These are phyloP conservation scores for Stomorhina lunata DNA, from an alignment of 2,888 invertebrate species.

Conservation along the genomic window DNA sequence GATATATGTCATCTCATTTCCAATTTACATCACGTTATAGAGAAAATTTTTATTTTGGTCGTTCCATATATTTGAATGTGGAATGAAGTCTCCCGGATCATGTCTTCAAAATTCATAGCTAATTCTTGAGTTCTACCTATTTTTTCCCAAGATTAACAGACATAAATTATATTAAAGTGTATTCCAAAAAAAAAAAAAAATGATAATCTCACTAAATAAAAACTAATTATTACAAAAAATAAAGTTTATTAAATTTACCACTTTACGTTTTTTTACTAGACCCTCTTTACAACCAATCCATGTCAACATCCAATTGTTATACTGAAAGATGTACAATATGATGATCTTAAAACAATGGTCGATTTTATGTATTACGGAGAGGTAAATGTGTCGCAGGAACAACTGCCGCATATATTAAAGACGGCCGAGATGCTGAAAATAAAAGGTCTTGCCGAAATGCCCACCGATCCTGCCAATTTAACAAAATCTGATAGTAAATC, in stretches of 20 bases:
- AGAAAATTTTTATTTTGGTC: too few relatives aligned
- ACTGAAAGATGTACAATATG: conserved; percentile 92
- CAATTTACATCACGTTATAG: too few relatives aligned
- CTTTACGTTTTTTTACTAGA: conserved; percentile 83
- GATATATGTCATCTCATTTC: too few relatives aligned
- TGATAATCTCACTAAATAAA: too few relatives aligned
- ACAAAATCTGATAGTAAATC: conserved; percentile 86
- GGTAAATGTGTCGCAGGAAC: conserved; percentile 94
- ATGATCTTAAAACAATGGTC: conserved; percentile 92
- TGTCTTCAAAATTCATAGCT: too few relatives aligned
- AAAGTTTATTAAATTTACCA: conserved; percentile 48
- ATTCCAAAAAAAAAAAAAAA: too few relatives aligned
- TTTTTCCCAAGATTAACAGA: too few relatives aligned
- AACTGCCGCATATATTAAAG: conserved; percentile 88
- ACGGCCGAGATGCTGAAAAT: conserved; percentile 93
- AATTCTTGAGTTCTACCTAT: too few relatives aligned
- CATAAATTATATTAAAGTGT: too few relatives aligned
- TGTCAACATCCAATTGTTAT: conserved; percentile 95
- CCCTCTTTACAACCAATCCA: conserved; percentile 91
- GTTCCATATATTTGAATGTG: too few relatives aligned
- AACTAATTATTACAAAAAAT: not conserved
- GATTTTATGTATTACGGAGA: conserved; percentile 97
- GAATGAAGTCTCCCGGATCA: too few relatives aligned
- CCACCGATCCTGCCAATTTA: conserved; percentile 87
- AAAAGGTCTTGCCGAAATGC: conserved; percentile 93